A percentile compares a stretch with the other conserved stretches of the same genome.
Conservation (phyloP, 2,888 invertebrate genomes). For the Brachyptera putata region DNA sequence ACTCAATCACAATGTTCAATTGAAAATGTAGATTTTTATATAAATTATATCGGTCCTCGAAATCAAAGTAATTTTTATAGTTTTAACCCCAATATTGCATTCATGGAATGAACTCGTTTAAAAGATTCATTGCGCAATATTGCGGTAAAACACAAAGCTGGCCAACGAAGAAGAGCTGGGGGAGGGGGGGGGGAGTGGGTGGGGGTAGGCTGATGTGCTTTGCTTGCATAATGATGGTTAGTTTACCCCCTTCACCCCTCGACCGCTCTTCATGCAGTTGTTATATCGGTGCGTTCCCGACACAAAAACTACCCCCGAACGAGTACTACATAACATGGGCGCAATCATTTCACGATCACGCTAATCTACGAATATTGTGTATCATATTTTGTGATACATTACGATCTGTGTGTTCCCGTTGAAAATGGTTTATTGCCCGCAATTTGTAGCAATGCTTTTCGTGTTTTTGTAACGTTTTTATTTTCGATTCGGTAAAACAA, state of each 20-base stretch:
- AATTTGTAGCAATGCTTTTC: slow-evolving; percentile 3
- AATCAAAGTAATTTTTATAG: too few species aligned
- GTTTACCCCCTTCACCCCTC: too few species aligned
- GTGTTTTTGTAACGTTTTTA: neutral
- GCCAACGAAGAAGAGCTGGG: neutral
- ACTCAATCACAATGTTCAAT: too few species aligned
- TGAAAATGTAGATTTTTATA: too few species aligned
- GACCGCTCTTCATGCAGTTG: too few species aligned
- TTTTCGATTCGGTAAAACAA: neutral
- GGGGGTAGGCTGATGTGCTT: neutral
- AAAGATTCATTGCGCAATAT: slow-evolving; percentile 24
- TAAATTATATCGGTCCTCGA: too few species aligned
- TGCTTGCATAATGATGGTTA: slow-evolving; percentile 16
- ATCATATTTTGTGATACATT: neutral
- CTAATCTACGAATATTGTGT: neutral
- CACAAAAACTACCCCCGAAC: slow-evolving; percentile 17
- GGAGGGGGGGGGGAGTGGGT: neutral
- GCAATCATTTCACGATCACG: neutral
- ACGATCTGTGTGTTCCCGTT: neutral
- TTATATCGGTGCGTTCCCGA: neutral
- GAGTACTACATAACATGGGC: slow-evolving; percentile 4
- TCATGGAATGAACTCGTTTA: slow-evolving; percentile 10
- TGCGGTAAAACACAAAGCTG: slow-evolving; percentile 20
- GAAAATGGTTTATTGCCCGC: neutral
- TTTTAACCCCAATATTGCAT: slow-evolving; percentile 7